Evolutionary conservation across 1,140 invertebrate genomes (phyloP).

Genomic region (Dendroctonus valens): DNA sequence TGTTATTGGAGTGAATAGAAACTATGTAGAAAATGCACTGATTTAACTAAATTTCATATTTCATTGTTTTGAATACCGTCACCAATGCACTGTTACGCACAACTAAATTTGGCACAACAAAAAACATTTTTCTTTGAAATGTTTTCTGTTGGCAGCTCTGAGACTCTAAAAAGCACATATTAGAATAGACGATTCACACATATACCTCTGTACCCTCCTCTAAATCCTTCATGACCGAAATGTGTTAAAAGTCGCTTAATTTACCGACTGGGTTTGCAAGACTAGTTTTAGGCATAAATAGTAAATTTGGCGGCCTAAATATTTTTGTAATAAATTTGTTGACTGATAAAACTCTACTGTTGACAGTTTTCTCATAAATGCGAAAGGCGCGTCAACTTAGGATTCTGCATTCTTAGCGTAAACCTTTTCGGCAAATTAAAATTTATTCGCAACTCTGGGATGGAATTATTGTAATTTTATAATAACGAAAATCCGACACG

Average conservation of each 20-base stretch:
- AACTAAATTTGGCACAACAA: too few species aligned
- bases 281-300: conserved; percentile 25
- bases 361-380: conserved; percentile 38
- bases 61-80: conserved; percentile 40
- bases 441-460: conserved; percentile 24
- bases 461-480: conserved; percentile 14
- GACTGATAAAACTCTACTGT: conserved; percentile 42
- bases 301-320: conserved; percentile 45
- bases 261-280: conserved; percentile 18
- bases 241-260: conserved; percentile 1
- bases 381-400: conserved; percentile 35
- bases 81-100: too few species aligned
- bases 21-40: conserved; percentile 39
- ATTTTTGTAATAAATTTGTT: conserved; percentile 48
- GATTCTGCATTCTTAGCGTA: conserved; percentile 6
- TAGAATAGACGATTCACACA: too few species aligned
- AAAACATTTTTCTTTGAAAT: too few species aligned
- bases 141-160: too few species aligned
- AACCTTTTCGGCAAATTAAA: conserved; percentile 15
- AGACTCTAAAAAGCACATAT: too few species aligned
- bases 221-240: conserved; percentile 3
- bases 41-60: conserved; percentile 40
- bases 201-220: background rate
- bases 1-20: too few species aligned
- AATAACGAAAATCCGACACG: conserved; percentile 12